Conservation (phyloP, 2,113 vertebrate genomes). For the Daubentonia madagascariensis region DNA sequence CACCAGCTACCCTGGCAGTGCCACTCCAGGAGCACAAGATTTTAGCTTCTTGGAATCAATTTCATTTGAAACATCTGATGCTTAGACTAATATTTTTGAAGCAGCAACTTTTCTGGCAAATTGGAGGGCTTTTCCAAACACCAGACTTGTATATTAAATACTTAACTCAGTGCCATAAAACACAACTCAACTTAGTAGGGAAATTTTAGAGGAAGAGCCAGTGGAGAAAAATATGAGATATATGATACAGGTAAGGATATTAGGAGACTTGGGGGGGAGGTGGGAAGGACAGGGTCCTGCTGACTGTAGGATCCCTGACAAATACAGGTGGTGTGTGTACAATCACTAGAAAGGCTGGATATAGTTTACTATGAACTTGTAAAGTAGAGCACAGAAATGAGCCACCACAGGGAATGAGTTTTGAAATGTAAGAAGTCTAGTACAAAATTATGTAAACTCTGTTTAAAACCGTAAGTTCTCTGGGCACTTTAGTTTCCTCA, state of each 20-base stretch:
- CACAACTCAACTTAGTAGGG: neutral
- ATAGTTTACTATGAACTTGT: neutral
- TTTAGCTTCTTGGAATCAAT: slow-evolving; percentile 24
- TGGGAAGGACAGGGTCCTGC: neutral
- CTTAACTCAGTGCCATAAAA: neutral
- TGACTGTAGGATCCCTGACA: slow-evolving; percentile 7
- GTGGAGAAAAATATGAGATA: slow-evolving; percentile 13
- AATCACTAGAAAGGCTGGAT: neutral
- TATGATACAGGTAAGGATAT: neutral
- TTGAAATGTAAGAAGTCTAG: slow-evolving; percentile 14
- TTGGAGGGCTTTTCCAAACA: neutral
- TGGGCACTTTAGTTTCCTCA: slow-evolving; percentile 4
- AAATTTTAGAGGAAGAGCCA: neutral
- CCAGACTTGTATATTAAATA: neutral
- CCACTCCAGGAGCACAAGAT: neutral
- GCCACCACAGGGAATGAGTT: neutral
- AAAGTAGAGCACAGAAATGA: slow-evolving; percentile 22
- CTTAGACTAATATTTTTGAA: neutral
- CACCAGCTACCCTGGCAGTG: neutral
- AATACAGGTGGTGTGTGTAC: neutral
- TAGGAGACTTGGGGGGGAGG: neutral
- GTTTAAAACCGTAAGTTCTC: neutral
- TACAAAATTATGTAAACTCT: slow-evolving; percentile 23
- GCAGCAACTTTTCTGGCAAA: neutral
- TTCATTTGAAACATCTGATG: neutral